These are phyloP conservation scores for Sphaeramia orbicularis DNA, from an alignment of 2,797 vertebrate species.

Conservation along the genomic window DNA sequence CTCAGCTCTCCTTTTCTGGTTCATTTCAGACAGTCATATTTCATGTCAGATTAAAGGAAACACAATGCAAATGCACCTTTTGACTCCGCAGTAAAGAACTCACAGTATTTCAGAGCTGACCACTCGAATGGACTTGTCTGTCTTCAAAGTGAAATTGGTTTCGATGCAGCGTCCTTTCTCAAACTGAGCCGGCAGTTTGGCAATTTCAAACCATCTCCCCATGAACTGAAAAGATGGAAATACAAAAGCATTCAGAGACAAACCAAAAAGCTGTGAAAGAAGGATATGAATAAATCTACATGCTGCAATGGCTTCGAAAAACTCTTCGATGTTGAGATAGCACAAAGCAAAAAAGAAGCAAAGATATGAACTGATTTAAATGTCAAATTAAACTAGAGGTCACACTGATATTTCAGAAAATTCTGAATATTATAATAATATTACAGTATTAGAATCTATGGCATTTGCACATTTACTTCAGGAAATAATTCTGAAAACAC, in stretches of 20 bases:
- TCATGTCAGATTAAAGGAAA: slow-evolving; percentile 26
- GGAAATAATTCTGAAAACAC: too few relatives aligned
- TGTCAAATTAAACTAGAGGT: too few relatives aligned
- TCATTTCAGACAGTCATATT: slow-evolving; percentile 36
- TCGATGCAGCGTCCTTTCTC: slow-evolving; percentile 92
- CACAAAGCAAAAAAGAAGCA: not conserved
- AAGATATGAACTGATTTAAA: too few relatives aligned
- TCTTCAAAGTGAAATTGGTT: slow-evolving; percentile 88
- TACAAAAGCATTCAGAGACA: slow-evolving; percentile 38
- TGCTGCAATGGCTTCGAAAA: slow-evolving; percentile 23
- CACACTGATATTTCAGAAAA: too few relatives aligned
- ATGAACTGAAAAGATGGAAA: slow-evolving; percentile 85
- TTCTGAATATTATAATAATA: too few relatives aligned
- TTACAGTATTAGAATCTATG: too few relatives aligned
- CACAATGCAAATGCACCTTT: slow-evolving; percentile 11
- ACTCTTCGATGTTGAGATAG: not conserved
- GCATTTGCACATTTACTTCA: too few relatives aligned
- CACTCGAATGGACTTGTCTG: slow-evolving; percentile 88
- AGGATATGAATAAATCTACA: slow-evolving; percentile 58
- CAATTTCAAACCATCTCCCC: slow-evolving; percentile 95
- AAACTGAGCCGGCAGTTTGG: slow-evolving; percentile 90
- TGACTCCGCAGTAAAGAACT: slow-evolving; percentile 66
- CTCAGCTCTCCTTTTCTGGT: slow-evolving; percentile 87
- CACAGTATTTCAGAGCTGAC: slow-evolving; percentile 91
- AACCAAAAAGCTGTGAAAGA: slow-evolving; percentile 14